These are phyloP conservation scores for Crocuta crocuta DNA, from an alignment of 2,113 vertebrate species.

Conservation along the genomic window DNA sequence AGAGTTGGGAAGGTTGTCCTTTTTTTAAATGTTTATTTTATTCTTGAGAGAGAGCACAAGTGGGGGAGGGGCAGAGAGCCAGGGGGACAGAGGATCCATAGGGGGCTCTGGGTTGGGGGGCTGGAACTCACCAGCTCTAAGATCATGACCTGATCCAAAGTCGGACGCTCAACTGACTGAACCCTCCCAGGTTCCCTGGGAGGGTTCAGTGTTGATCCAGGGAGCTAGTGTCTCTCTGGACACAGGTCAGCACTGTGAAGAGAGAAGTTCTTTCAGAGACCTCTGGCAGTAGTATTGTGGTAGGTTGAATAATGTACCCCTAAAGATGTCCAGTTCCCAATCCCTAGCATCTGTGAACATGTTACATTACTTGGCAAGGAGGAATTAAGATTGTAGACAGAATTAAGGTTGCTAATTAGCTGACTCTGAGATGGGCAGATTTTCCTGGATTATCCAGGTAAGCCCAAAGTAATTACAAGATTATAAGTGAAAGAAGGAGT, in stretches of 20 bases:
- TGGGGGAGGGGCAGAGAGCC: too few species aligned
- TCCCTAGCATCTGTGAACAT: background rate
- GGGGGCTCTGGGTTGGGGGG: too few species aligned
- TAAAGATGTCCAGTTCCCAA: background rate
- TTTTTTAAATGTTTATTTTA: too few species aligned
- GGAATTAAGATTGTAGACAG: background rate
- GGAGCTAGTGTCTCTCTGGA: background rate
- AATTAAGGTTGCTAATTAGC: background rate
- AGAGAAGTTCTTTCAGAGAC: background rate
- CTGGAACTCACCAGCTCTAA: too few species aligned
- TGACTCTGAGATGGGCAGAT: background rate
- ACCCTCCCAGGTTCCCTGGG: too few species aligned
- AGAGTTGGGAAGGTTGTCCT: background rate
- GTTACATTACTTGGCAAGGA: background rate
- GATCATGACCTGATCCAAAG: too few species aligned
- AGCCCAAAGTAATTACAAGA: background rate
- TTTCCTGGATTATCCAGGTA: background rate
- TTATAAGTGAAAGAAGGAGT: conserved; percentile 1
- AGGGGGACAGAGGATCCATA: too few species aligned
- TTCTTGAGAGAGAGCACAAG: too few species aligned
- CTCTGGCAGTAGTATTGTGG: background rate
- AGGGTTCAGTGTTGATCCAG: background rate
- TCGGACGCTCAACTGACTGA: too few species aligned
- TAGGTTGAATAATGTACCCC: background rate
- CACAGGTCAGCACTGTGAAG: background rate